phyloP scores from a whole-genome alignment of 2,113 vertebrate species.

The Carassius gibelio region DNA sequence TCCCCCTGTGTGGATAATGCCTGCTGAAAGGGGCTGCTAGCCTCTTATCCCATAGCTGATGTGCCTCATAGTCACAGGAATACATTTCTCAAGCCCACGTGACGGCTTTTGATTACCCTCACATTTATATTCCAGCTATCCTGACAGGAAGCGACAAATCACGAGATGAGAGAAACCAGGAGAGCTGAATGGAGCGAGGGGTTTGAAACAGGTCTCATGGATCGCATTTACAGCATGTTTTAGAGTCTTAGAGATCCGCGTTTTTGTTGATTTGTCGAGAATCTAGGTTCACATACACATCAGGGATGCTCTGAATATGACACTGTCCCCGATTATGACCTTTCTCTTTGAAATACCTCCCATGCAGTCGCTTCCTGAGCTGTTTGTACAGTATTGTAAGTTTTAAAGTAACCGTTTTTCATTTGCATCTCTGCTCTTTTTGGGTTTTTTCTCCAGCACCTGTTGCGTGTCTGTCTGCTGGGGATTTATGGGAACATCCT shows the following conservation, averaged over 20 bases:
- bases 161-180: conserved; percentile 9
- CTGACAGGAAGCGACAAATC: conserved; percentile 14
- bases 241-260: background rate
- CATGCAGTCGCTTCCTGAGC: background rate
- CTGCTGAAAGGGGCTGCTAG: conserved; percentile 12
- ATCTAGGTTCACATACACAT: background rate
- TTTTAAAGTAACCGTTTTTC: background rate
- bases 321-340: background rate
- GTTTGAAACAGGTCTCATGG: background rate
- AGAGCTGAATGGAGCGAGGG: background rate
- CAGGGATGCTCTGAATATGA: background rate
- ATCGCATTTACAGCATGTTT: background rate
- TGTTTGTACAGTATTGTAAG: background rate
- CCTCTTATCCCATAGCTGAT: conserved; percentile 21
- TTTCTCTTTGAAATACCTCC: background rate
- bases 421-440: background rate
- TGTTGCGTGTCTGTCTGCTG: conserved; percentile 45
- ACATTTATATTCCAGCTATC: conserved; percentile 20
- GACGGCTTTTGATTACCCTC: conserved; percentile 31
- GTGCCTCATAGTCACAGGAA: conserved; percentile 17
- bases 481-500: conserved; percentile 45
- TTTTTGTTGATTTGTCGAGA: background rate
- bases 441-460: conserved; percentile 32
- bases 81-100: conserved; percentile 14
- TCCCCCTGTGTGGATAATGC: conserved; percentile 38